Evolutionary conservation across 2,888 invertebrate genomes (phyloP), one percentile per base, ranked within the genome.

Genomic region (Cyclophora albipunctata): DNA sequence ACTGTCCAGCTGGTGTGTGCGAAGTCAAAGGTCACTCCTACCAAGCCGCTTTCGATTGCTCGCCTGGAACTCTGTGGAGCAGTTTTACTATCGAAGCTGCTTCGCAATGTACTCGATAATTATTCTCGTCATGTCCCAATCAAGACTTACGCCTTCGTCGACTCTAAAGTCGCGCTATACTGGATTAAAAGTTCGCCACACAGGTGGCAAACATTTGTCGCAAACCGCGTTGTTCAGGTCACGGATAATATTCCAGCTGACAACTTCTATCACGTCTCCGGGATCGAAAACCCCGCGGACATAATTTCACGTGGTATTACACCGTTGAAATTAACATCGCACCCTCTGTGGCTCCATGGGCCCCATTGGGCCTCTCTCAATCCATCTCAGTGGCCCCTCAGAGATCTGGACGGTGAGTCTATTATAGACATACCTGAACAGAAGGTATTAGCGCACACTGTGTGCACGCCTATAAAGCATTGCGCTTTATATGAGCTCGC

Each of bases 171-270:
- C 2, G 49, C 50, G 0, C 44, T 62, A 1, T 40, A n/a, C 7
- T 56, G 62, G 60, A 54, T 59, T 4, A 37, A 52, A 20, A 46
- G 57, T 4, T 40, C 46, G 0, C 57, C 62, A 0, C 50, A 53
- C 40, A 40, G 54, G 0, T 58, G 52, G 54, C 34, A 53, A 1
- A 51, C 51, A 0, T 62, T 55, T 43, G 59, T 62, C 2, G 52
- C 52, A 3, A 59, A 58, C 43, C 42, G 58, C 1, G 46, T 61
- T 3, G 34, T 40, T 5, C 45, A 52, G 7, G 34, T 53, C 3
- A 20, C 40, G 1, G 47, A 55, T 3, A 46, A 50, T n/a, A 2
- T 57, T 4, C 34, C 47, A 1, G 37, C 54, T 0, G 5, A 5
- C 0, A 2, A 34, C 5, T 54, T 57, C 37, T 47, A 48, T 43